Evolutionary conservation across 2,888 invertebrate genomes (phyloP).

Genomic region (Agrotis ipsilon): DNA sequence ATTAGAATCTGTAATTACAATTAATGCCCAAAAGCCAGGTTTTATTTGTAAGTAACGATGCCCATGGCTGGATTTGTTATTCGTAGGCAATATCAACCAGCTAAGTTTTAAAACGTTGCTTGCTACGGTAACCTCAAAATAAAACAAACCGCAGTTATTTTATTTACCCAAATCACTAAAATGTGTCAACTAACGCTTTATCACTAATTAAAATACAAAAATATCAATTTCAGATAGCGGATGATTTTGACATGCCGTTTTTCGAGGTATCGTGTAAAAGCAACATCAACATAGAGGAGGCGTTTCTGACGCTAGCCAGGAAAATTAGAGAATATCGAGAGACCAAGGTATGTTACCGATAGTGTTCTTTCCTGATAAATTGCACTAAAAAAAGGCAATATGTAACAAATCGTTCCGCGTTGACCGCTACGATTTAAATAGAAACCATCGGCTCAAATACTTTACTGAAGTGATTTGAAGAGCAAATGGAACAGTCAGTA

Average conservation of each 20-base stretch:
- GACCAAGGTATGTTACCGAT: constrained; percentile 91
- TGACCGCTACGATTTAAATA: too few species aligned
- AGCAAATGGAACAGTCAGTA: too few species aligned
- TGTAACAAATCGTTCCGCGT: too few species aligned
- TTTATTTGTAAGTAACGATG: neutral
- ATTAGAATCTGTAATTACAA: constrained; percentile 22
- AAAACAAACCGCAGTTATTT: neutral
- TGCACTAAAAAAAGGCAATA: neutral
- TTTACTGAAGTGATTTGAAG: too few species aligned
- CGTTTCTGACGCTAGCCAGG: constrained; percentile 95
- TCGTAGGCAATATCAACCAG: neutral
- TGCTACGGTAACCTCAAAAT: neutral
- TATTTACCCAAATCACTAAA: neutral
- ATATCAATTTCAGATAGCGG: constrained; percentile 93
- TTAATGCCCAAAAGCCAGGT: constrained; percentile 1
- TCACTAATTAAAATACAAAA: neutral
- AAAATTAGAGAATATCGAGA: constrained; percentile 96
- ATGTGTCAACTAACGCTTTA: neutral
- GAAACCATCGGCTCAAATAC: too few species aligned
- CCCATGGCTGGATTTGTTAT: neutral
- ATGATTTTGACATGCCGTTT: constrained; percentile 97
- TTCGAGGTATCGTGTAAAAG: constrained; percentile 97
- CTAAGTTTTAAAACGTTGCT: too few species aligned
- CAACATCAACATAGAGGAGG: constrained; percentile 96
- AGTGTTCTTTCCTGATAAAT: neutral